phyloP scores from a whole-genome alignment of 1,140 invertebrate genomes.

The Holotrichia oblita region DNA sequence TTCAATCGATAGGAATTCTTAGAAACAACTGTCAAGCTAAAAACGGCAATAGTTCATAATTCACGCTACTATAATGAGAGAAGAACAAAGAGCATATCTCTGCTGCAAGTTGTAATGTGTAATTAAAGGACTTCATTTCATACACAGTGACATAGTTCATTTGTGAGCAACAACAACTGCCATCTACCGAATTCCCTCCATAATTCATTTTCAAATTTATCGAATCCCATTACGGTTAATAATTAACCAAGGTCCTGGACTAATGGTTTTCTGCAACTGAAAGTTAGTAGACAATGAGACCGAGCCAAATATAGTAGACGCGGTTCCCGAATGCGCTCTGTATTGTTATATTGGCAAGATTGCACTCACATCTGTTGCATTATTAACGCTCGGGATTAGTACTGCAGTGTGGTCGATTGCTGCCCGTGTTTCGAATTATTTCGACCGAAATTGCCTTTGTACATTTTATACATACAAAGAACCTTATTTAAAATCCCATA shows the following conservation, averaged over 20 bases:
- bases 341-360: conserved; percentile 14
- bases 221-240: conserved; percentile 15
- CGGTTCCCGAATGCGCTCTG: not conserved
- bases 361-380: conserved; percentile 27
- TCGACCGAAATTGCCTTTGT: not conserved
- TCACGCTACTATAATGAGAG: too few relatives aligned
- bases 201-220: conserved; percentile 11
- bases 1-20: too few relatives aligned
- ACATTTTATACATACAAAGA: too few relatives aligned
- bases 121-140: too few relatives aligned
- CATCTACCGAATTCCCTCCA: not conserved
- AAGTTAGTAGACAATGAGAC: conserved; percentile 28
- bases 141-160: not conserved
- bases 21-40: too few relatives aligned
- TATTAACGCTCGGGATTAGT: conserved; percentile 28
- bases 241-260: not conserved
- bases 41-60: too few relatives aligned
- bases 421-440: not conserved
- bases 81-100: too few relatives aligned
- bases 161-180: not conserved
- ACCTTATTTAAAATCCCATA: too few relatives aligned
- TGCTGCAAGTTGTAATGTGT: too few relatives aligned
- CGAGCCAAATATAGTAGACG: too few relatives aligned
- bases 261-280: not conserved
- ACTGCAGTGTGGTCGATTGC: not conserved